Evolutionary conservation across 2,888 invertebrate species (phyloP).

Genomic region (Spicauda simplicius): DNA sequence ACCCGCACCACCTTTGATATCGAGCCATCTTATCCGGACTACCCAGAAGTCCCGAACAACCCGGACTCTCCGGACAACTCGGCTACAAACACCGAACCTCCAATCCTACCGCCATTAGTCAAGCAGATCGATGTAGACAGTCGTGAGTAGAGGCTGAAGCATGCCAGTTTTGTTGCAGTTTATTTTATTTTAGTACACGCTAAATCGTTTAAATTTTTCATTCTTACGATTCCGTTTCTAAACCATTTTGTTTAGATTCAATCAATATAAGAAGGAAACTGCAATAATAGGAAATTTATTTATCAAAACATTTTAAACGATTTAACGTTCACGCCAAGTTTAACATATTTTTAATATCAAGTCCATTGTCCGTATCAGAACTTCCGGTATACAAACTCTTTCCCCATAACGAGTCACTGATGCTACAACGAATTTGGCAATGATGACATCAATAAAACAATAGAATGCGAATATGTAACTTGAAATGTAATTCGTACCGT

Average conservation of each 20-base stretch:
- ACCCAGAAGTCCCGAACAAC: slow-evolving; percentile 33
- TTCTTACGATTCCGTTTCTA: not conserved
- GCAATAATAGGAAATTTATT: not conserved
- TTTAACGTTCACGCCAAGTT: slow-evolving; percentile 3
- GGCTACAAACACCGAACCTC: slow-evolving; percentile 49
- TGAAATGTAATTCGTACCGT: slow-evolving; percentile 8
- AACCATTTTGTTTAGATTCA: not conserved
- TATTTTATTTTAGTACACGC: slow-evolving; percentile 48
- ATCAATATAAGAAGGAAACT: too few relatives aligned
- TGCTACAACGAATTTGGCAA: not conserved
- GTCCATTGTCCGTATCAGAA: slow-evolving; percentile 14
- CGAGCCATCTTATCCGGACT: slow-evolving; percentile 44
- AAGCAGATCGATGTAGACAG: slow-evolving; percentile 68
- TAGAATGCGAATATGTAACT: slow-evolving; percentile 14
- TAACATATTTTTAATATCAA: slow-evolving; percentile 13
- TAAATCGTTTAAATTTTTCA: slow-evolving; percentile 12
- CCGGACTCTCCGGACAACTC: slow-evolving; percentile 41
- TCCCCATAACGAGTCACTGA: slow-evolving; percentile 2
- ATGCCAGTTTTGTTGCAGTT: slow-evolving; percentile 78
- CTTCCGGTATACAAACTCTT: slow-evolving; percentile 12
- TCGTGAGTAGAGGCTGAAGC: slow-evolving; percentile 83
- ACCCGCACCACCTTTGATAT: slow-evolving; percentile 46
- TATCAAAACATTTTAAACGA: slow-evolving; percentile 2
- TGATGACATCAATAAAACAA: slow-evolving; percentile 26
- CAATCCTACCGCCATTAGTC: slow-evolving; percentile 58